phyloP scores from a whole-genome alignment of 1,140 invertebrate species.

The Magallana gigas region DNA sequence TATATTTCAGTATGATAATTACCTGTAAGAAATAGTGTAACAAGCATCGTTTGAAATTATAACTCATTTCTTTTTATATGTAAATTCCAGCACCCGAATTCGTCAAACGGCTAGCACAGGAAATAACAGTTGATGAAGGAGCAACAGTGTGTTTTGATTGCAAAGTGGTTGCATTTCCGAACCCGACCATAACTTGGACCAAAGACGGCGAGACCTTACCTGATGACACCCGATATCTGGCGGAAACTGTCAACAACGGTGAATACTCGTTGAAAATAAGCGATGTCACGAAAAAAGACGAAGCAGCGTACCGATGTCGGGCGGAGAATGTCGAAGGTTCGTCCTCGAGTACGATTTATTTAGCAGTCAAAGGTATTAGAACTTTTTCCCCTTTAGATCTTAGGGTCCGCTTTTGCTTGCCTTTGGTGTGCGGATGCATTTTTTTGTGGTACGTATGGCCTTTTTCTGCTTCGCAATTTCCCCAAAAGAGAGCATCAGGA shows the following conservation, averaged over 20 bases:
- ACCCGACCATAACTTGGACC: constrained; percentile 68
- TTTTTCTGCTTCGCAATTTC: not conserved
- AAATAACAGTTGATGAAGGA: constrained; percentile 69
- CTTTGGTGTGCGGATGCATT: constrained; percentile 20
- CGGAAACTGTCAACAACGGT: constrained; percentile 57
- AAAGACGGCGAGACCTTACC: constrained; percentile 69
- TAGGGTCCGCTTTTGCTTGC: constrained; percentile 17
- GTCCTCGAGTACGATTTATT: constrained; percentile 67
- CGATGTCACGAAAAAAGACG: constrained; percentile 68
- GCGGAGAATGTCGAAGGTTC: constrained; percentile 73
- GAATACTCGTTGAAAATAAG: constrained; percentile 58
- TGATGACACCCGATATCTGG: constrained; percentile 59
- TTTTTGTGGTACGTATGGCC: constrained; percentile 25
- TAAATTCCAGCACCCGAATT: constrained; percentile 71
- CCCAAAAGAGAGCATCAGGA: too few relatives aligned
- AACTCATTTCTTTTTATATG: not conserved
- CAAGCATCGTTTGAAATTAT: too few relatives aligned
- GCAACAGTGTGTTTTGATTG: constrained; percentile 65
- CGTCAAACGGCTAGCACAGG: constrained; percentile 64
- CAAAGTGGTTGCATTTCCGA: constrained; percentile 68
- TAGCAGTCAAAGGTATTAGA: constrained; percentile 70
- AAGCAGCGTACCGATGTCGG: constrained; percentile 71
- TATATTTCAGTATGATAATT: too few relatives aligned
- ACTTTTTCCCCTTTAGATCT: constrained; percentile 20
- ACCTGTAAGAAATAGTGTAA: too few relatives aligned